phyloP scores from a whole-genome alignment of 2,113 vertebrate species.

The Tachysurus vachellii region DNA sequence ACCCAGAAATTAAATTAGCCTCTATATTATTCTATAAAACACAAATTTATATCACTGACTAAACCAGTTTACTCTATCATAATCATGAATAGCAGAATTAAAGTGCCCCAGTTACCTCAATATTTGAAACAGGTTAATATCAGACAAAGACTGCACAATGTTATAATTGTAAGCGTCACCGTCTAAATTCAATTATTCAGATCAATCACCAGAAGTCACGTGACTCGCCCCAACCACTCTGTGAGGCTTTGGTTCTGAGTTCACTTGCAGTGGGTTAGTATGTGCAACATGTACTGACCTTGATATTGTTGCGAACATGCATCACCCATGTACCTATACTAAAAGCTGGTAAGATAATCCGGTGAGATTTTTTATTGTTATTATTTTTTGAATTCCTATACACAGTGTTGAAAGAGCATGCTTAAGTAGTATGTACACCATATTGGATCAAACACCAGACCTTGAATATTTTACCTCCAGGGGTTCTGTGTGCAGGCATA shows the following conservation, averaged over 20 bases:
- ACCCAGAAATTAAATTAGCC: not conserved
- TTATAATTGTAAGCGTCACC: not conserved
- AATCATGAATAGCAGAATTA: not conserved
- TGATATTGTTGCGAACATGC: not conserved
- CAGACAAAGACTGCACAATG: not conserved
- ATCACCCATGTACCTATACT: not conserved
- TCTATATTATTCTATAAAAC: not conserved
- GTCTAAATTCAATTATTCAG: not conserved
- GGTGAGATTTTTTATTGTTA: no score
- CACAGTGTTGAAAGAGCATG: no score
- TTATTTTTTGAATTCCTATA: no score
- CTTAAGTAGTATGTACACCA: no score
- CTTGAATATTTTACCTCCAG: not conserved
- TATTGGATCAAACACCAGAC: not conserved
- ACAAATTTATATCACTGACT: not conserved
- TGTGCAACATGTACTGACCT: not conserved
- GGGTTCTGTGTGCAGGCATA: not conserved
- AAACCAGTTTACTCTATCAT: not conserved
- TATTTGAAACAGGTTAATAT: slow-evolving; percentile 7
- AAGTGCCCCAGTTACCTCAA: not conserved
- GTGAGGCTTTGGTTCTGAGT: not conserved
- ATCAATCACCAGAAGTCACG: not conserved
- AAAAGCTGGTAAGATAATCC: not conserved
- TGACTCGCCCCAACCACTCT: not conserved
- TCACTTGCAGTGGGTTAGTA: not conserved